Evolutionary conservation across 2,888 invertebrate species (phyloP), one percentile per base, ranked within the genome.

Genomic region (Stratiomys singularior): DNA sequence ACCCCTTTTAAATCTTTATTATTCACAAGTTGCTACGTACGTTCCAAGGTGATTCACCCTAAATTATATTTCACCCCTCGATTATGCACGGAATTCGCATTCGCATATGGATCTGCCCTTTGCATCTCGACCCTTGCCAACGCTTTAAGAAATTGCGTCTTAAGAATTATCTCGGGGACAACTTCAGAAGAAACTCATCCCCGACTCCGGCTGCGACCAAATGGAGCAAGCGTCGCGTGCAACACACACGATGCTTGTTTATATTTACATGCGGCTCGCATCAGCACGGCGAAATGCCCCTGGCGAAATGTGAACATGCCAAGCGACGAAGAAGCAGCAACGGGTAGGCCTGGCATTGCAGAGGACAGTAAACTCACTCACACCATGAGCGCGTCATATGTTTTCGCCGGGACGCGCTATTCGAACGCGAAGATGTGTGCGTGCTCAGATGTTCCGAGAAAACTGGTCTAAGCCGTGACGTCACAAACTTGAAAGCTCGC

Each of bases 81-180:
- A 69, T 69, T 69, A 69, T 30, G 47, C 46, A 69, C 69, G 46
- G 46, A 25, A 47, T 30, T 28, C 46, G 30, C 46, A 69, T 69
- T 25, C 21, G 37, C 9, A 37, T n/a, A n/a, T n/a, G n/a, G n/a
- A n/a, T 21, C 23, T 60, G 23, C 23, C 60, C 60, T 21, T 9
- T 69, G 30, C 46, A n/a, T n/a, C 46, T 5, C 69, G 13, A 69
- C 69, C 69, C 74, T 23, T 37, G 37, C 4, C 21, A 28, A 23
- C 23, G n/a, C 58, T 74, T 74, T 74, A 58, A 74, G 74, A 58
- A 74, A 74, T 74, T 74, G 74, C 74, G 74, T 74, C 74, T 58
- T 69, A 23, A 18, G 25, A 18, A 30, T 9, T 3, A 52, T 56
- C 56, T 56, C 52, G 27, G 11, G 9, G 5, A 37, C 37, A 37